A percentile compares a stretch with the other conserved stretches of the same genome.
Conservation (phyloP, 2,888 invertebrate species). For the Mythimna pallens region DNA sequence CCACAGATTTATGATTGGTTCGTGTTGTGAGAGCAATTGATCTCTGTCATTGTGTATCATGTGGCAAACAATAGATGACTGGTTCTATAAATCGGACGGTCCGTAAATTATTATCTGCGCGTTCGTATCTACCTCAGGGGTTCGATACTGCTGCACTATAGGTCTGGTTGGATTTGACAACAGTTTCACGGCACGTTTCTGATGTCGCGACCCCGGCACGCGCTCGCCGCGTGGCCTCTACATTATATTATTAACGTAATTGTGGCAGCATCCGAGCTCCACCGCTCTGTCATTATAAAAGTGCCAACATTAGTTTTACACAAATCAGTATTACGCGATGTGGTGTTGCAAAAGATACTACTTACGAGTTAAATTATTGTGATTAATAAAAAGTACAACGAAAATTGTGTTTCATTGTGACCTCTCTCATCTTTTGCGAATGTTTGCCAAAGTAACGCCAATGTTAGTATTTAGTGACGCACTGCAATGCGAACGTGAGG, state of each 20-base stretch:
- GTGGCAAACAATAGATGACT: conserved; percentile 51
- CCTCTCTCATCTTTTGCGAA: conserved; percentile 14
- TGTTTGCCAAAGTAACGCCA: conserved; percentile 33
- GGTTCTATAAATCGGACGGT: conserved; percentile 54
- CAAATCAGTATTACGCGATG: conserved; percentile 80
- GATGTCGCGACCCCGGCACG: conserved; percentile 14
- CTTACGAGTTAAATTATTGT: conserved; percentile 67
- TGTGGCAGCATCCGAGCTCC: conserved; percentile 31
- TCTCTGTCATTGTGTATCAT: conserved; percentile 63
- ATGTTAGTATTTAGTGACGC: conserved; percentile 51
- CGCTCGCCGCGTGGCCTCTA: conserved; percentile 5
- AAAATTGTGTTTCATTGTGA: conserved; percentile 60
- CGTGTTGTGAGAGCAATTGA: conserved; percentile 55
- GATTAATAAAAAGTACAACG: conserved; percentile 68
- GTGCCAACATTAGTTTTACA: conserved; percentile 80
- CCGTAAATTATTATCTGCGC: conserved; percentile 51
- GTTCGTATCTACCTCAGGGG: conserved; percentile 76
- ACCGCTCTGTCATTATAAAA: conserved; percentile 66
- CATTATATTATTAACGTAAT: conserved; percentile 15
- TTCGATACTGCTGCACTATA: conserved; percentile 28
- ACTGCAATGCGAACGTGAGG: conserved; percentile 64
- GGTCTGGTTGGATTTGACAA: conserved; percentile 13
- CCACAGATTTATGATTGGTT: conserved; percentile 92
- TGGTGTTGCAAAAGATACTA: conserved; percentile 61
- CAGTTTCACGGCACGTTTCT: conserved; percentile 14